phyloP scores from a whole-genome alignment of 2,113 vertebrate species.

The Oenanthe oenanthe region DNA sequence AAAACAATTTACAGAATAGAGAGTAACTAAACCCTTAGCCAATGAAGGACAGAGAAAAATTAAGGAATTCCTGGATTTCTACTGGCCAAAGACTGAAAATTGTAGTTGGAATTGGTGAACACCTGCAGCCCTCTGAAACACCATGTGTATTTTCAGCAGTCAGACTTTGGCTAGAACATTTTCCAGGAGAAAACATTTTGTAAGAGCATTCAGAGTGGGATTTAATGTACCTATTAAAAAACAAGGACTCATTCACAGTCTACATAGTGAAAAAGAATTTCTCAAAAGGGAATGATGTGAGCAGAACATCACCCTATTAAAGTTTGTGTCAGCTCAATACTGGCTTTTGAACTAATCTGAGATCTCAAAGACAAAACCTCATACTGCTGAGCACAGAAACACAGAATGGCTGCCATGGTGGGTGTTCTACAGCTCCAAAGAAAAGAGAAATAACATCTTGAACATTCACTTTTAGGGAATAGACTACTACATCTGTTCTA shows the following conservation, averaged over 20 bases:
- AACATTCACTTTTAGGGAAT: background rate
- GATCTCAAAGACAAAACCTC: background rate
- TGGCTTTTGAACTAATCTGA: constrained; percentile 2
- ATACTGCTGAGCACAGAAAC: background rate
- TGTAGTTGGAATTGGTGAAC: background rate
- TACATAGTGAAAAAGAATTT: background rate
- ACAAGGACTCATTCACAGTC: background rate
- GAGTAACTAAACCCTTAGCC: background rate
- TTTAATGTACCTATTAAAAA: background rate
- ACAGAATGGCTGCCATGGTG: background rate
- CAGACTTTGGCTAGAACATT: background rate
- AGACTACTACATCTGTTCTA: background rate
- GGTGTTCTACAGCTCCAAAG: background rate
- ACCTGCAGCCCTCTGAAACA: background rate
- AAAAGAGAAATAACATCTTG: background rate
- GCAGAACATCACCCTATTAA: background rate
- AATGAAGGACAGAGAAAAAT: background rate
- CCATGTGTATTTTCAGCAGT: background rate
- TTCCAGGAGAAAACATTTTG: background rate
- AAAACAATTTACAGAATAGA: background rate
- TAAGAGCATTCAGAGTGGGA: background rate
- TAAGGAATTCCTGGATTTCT: background rate
- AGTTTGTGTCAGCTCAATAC: background rate
- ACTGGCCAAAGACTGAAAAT: background rate
- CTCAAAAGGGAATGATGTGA: background rate